Evolutionary conservation across 2,797 vertebrate genomes (phyloP), one percentile per base, ranked within the genome.

Genomic region (Amblyraja radiata): DNA sequence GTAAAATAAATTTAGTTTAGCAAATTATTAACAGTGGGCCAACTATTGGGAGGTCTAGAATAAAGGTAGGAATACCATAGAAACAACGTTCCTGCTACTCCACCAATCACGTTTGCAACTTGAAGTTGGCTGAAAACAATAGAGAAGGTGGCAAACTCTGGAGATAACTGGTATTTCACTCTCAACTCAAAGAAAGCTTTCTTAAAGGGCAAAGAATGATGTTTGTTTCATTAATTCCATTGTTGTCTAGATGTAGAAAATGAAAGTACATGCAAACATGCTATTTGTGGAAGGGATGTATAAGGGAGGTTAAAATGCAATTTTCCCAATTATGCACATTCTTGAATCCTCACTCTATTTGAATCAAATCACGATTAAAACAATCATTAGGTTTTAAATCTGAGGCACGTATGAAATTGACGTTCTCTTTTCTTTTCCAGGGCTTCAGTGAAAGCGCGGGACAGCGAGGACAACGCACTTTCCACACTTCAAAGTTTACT

Each of bases 331-430:
- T 63, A 2, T 84, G 81, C 7, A 63, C 18, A 32, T 32, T 32
- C 32, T 32, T 32, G 32, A 32, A 32, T 32, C 32, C 32, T 32
- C 32, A 32, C 9, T 16, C 58, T 61, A 4, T 86, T 21, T 54
- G 6, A 81, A 46, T 81, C 46, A 81, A 84, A 86, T 63, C 58
- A 58, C 61, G 63, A 65, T n/a, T 65, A n/a, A 88, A 88, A 88
- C 84, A 1, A 88, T 88, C 63, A 6, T 8, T 63, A 9, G 16
- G 14, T 21, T 88, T 65, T 36, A 88, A 65, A 32, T 65, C 58
- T 88, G 6, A 14, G 61, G 1, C 32, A 14, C 28, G 88, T 8
- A 6, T 54, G 39, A 92, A 32, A 92, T 23, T 92, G 13, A 76
- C 6, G 58, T 76, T 54, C 39, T 76, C 25, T 74, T 58, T n/a